These are phyloP conservation scores for Casuarius casuarius DNA, from an alignment of 2,113 vertebrate species.

Conservation along the genomic window DNA sequence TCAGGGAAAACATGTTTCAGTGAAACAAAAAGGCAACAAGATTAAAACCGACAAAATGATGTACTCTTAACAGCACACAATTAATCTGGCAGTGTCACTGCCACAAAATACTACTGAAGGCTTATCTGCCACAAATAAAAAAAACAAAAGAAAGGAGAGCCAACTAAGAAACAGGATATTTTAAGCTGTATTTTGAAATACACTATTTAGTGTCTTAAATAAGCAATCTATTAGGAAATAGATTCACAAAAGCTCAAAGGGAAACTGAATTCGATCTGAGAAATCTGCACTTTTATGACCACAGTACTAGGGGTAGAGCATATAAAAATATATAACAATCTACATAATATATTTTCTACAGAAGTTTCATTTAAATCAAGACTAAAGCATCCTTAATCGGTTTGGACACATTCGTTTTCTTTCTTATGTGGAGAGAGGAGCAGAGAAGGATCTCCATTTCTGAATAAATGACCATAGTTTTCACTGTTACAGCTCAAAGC, in stretches of 20 bases:
- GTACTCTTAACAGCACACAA: not conserved
- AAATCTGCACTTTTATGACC: not conserved
- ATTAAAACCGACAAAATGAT: slow-evolving; percentile 9
- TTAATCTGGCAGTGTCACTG: not conserved
- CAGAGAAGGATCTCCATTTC: not conserved
- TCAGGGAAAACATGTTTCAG: not conserved
- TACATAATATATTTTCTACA: not conserved
- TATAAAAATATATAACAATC: not conserved
- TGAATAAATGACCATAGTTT: not conserved
- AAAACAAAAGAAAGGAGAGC: not conserved
- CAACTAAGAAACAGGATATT: not conserved
- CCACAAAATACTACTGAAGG: not conserved
- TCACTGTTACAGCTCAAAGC: not conserved
- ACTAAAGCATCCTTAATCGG: not conserved
- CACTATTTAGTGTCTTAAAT: not conserved
- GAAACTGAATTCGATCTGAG: not conserved
- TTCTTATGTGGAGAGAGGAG: not conserved
- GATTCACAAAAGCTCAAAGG: not conserved
- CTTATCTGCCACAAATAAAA: not conserved
- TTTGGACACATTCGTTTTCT: not conserved
- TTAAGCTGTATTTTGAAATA: not conserved
- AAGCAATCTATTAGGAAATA: not conserved
- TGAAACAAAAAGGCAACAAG: slow-evolving; percentile 6
- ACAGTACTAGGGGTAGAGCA: not conserved
- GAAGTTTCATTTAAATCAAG: not conserved